phyloP scores from a whole-genome alignment of 2,113 vertebrate genomes.

The Corynorhinus townsendii region DNA sequence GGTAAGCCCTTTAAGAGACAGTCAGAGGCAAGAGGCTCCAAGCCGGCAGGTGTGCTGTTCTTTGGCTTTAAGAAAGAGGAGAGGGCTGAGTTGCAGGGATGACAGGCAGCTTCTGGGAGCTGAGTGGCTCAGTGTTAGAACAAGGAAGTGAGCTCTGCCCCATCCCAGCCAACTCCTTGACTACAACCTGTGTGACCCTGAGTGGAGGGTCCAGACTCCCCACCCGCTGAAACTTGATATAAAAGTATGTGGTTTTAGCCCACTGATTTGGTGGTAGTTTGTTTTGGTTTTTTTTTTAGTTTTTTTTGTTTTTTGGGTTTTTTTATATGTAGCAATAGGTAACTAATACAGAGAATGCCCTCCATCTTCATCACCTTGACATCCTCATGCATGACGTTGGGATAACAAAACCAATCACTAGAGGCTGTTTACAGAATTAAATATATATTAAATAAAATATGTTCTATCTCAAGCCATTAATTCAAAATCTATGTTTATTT shows the following conservation, averaged over 20 bases:
- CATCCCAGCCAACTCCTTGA: too few species aligned
- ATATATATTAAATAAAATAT: neutral
- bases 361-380: neutral
- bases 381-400: fast-evolving
- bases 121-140: neutral
- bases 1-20: neutral
- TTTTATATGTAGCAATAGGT: neutral
- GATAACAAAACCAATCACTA: neutral
- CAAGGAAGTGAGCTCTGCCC: neutral
- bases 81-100: fast-evolving
- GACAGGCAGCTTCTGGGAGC: fast-evolving
- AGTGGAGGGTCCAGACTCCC: neutral
- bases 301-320: too few species aligned
- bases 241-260: neutral
- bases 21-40: fast-evolving
- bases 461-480: neutral
- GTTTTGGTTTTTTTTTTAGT: too few species aligned
- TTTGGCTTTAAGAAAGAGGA: neutral
- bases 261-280: neutral
- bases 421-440: neutral
- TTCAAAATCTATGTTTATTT: neutral
- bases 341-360: fast-evolving
- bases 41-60: neutral
- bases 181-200: neutral
- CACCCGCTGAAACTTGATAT: neutral